These are phyloP conservation scores for Salticus scenicus DNA, from an alignment of 2,888 invertebrate species.

Conservation along the genomic window DNA sequence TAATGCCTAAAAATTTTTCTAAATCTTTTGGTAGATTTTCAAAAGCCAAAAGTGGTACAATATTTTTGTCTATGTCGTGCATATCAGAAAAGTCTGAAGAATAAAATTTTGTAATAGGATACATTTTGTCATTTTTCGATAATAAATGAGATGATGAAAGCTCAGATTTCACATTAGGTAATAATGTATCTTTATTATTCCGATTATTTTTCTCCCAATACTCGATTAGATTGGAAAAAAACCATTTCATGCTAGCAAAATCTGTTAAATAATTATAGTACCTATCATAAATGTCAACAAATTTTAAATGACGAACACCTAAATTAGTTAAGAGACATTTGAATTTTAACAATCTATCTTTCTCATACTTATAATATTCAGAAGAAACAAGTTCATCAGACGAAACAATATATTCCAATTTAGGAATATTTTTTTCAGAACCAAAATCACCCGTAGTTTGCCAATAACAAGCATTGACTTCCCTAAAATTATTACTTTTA, in stretches of 20 bases:
- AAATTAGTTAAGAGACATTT: background rate
- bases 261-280: background rate
- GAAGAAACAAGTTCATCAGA: background rate
- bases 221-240: background rate
- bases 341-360: background rate
- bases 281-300: background rate
- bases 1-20: background rate
- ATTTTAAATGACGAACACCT: background rate
- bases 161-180: background rate
- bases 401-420: background rate
- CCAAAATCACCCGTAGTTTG: background rate
- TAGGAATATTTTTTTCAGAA: background rate
- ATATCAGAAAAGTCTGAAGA: background rate
- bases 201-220: constrained; percentile 1
- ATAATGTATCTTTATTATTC: background rate
- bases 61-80: background rate
- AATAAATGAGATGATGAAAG: background rate
- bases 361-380: too few relatives aligned
- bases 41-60: background rate
- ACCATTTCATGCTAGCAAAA: background rate
- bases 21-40: background rate
- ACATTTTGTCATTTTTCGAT: background rate
- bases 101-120: background rate
- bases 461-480: background rate
- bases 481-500: background rate